Base-by-base conservation (phyloP, 2,797 vertebrate genomes). In the Enteromius argenteus region DNA sequence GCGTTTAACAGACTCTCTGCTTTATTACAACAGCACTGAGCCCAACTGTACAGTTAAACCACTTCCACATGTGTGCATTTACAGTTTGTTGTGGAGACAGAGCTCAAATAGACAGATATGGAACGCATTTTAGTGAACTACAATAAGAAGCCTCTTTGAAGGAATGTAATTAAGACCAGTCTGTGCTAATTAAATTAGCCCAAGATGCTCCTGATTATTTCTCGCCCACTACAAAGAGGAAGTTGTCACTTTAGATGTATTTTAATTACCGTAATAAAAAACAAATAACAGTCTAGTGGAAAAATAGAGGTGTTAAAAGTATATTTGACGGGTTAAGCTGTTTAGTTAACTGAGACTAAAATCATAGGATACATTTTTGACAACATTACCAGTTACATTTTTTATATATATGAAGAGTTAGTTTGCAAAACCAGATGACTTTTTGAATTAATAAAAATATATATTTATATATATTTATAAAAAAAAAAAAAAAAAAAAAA, bases 51-150 rank as follows among this genome's bases (percentile, higher is more conserved):
- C 85, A 27, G 77, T 91, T 87, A 90, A 90, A 91, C 89, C 46
- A 53, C 89, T 92, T 89, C 90, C 90, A 88, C 88, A 81, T 89
- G 88, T 51, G 79, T 21, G 83, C 84, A 27, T 27, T 71, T 3
- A 44, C 56, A 14, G 79, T 92, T 91, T 91, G 90, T 87, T 83
- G 85, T 72, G 87, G 79, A 87, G 87, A 87, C 69, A 44, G 90
- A 86, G 79, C 44, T 82, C 66, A 83, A 79, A 80, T 84, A 86
- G 77, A 87, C 88, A 72, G 84, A 86, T 86, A 87, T 88, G 90
- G 79, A 87, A 88, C 10, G 67, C 68, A 49, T 83, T 77, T 87
- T 58, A 83, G 62, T 2, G 6, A 87, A 86, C 64, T 60, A 79
- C 78, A 82, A 78, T 79, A 68, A 79, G 69, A 23, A 79, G 49